Conservation (phyloP, 2,888 invertebrate genomes). For the Plebejus melissa region DNA sequence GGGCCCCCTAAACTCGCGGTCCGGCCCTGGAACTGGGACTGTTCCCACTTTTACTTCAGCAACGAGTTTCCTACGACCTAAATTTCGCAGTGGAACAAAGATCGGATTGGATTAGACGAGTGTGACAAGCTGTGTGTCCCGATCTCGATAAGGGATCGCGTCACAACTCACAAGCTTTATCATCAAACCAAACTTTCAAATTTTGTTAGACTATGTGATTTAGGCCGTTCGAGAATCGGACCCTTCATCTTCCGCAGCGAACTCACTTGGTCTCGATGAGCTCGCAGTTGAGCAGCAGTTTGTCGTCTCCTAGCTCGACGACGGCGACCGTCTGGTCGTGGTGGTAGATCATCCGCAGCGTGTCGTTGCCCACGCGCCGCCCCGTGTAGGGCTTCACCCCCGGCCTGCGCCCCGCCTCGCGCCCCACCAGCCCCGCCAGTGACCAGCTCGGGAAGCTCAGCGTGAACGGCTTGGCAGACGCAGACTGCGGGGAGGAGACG, state of each 20-base stretch:
- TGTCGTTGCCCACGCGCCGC: constrained; percentile 81
- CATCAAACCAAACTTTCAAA: background rate
- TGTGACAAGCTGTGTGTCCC: too few relatives aligned
- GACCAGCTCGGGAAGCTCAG: constrained; percentile 73
- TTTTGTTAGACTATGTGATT: too few relatives aligned
- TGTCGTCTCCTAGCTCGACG: constrained; percentile 85
- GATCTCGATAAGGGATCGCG: too few relatives aligned
- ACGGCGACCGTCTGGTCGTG: constrained; percentile 91
- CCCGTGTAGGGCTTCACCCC: constrained; percentile 82
- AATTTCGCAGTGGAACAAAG: too few relatives aligned
- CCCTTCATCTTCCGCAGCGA: background rate
- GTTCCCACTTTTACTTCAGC: too few relatives aligned
- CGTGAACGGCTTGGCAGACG: constrained; percentile 70
- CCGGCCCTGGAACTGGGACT: too few relatives aligned
- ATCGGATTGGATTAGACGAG: too few relatives aligned
- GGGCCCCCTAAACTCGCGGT: too few relatives aligned
- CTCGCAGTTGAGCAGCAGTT: constrained; percentile 86
- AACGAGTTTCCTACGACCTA: too few relatives aligned
- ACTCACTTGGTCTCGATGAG: constrained; percentile 94
- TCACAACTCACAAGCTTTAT: too few relatives aligned
- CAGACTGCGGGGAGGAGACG: constrained; percentile 66
- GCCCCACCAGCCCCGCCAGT: constrained; percentile 66
- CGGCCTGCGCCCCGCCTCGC: constrained; percentile 52
- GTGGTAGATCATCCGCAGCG: constrained; percentile 86
- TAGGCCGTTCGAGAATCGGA: background rate